phyloP scores from a whole-genome alignment of 2,888 invertebrate species.

The Spodoptera exigua region DNA sequence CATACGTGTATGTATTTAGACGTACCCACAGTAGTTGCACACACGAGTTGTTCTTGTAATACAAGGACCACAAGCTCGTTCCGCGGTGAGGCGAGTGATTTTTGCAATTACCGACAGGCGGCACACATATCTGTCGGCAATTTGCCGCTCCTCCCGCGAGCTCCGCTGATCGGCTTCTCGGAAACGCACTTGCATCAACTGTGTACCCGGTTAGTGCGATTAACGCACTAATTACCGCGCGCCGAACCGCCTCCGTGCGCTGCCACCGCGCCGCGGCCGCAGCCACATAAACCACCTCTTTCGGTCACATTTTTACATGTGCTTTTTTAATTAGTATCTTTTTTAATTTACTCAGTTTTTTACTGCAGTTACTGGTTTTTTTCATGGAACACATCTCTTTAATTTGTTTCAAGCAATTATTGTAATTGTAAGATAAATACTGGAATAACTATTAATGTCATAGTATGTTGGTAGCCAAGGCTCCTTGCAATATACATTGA shows the following conservation, averaged over 20 bases:
- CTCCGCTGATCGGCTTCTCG: constrained; percentile 83
- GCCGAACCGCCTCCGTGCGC: constrained; percentile 47
- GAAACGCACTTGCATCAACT: constrained; percentile 84
- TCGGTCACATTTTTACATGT: constrained; percentile 30
- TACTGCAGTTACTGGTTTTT: background rate
- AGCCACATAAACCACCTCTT: constrained; percentile 41
- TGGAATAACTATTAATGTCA: constrained; percentile 19
- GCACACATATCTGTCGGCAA: constrained; percentile 87
- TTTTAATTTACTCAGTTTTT: background rate
- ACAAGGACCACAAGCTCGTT: constrained; percentile 69
- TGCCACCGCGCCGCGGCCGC: constrained; percentile 24
- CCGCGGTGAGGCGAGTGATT: constrained; percentile 75
- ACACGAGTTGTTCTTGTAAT: constrained; percentile 65
- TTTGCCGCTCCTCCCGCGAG: constrained; percentile 83
- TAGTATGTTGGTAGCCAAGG: constrained; percentile 26
- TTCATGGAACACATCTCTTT: constrained; percentile 16
- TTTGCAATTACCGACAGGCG: constrained; percentile 86
- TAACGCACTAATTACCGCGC: constrained; percentile 83
- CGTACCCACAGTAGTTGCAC: constrained; percentile 50
- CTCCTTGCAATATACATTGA: constrained; percentile 17
- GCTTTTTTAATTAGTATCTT: constrained; percentile 39
- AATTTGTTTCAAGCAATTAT: constrained; percentile 13
- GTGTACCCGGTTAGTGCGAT: constrained; percentile 76
- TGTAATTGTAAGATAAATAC: constrained; percentile 29
- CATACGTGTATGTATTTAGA: constrained; percentile 24